These are phyloP conservation scores for Apistogramma diplotaenia DNA, from an alignment of 2,113 vertebrate species.

Conservation along the genomic window DNA sequence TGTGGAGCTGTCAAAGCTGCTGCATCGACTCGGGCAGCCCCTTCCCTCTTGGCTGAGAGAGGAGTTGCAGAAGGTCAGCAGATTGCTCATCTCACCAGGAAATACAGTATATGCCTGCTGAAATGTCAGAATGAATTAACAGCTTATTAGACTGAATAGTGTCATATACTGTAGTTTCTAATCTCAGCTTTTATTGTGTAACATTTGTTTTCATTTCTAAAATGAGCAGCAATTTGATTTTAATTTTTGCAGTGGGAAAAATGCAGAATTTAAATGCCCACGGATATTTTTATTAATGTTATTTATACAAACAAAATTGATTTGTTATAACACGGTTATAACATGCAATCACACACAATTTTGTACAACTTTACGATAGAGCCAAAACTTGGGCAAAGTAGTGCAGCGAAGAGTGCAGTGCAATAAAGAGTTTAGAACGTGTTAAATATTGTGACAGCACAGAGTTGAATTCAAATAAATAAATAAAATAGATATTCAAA, in stretches of 20 bases:
- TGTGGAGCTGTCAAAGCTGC: slow-evolving; percentile 92
- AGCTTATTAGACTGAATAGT: not conserved
- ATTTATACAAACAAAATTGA: not conserved
- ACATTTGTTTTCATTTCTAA: too few species aligned
- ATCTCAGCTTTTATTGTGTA: too few species aligned
- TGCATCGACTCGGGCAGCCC: slow-evolving; percentile 92
- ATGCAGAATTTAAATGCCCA: not conserved
- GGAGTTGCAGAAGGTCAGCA: slow-evolving; percentile 96
- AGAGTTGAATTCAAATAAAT: accelerated
- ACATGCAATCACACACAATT: not conserved
- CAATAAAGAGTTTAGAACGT: not conserved
- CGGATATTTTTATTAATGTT: not conserved
- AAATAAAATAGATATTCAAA: not conserved
- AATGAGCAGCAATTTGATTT: not conserved
- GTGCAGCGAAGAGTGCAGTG: not conserved
- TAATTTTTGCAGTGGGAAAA: not conserved
- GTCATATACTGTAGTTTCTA: not conserved
- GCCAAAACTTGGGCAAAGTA: not conserved
- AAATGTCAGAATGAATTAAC: not conserved
- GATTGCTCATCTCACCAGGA: slow-evolving; percentile 19
- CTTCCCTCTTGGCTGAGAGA: slow-evolving; percentile 95
- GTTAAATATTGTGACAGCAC: not conserved
- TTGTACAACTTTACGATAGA: not conserved
- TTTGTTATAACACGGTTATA: not conserved
- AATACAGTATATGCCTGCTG: not conserved